Percentiles rank a stretch among this genome's conserved stretches.
phyloP scores from a whole-genome alignment of 2,797 vertebrate species.

The Centropyge bicolor region DNA sequence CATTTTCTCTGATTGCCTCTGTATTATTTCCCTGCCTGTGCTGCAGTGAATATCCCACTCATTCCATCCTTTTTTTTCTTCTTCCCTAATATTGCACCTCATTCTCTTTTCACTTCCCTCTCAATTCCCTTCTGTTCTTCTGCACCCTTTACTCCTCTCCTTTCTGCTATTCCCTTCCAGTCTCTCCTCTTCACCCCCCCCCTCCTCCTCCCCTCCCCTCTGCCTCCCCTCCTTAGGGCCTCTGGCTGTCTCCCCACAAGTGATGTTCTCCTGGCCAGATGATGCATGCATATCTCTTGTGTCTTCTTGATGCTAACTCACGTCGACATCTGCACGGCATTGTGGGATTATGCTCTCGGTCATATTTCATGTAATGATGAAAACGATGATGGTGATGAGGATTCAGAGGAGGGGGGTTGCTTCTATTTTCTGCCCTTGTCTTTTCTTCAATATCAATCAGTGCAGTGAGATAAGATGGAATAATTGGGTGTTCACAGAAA shows the following conservation, averaged over 20 bases:
- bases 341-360: conserved; percentile 87
- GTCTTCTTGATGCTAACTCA: conserved; percentile 86
- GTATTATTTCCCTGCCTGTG: conserved; percentile 65
- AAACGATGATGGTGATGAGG: conserved; percentile 86
- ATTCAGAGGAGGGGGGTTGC: conserved; percentile 60
- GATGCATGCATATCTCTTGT: conserved; percentile 87
- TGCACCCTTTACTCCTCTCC: conserved; percentile 39
- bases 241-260: conserved; percentile 87
- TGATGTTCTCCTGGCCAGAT: conserved; percentile 87
- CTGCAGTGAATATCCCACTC: conserved; percentile 47
- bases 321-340: conserved; percentile 83
- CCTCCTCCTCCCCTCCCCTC: neutral
- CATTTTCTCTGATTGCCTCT: conserved; percentile 83
- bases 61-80: conserved; percentile 46
- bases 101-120: conserved; percentile 54
- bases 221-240: conserved; percentile 76
- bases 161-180: conserved; percentile 38
- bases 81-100: conserved; percentile 47
- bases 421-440: conserved; percentile 81
- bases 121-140: conserved; percentile 58
- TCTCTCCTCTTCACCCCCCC: conserved; percentile 12
- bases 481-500: conserved; percentile 69
- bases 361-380: conserved; percentile 88
- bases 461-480: conserved; percentile 66
- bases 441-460: conserved; percentile 83